phyloP scores from a whole-genome alignment of 2,888 invertebrate species.

The Yponomeuta malinellus region DNA sequence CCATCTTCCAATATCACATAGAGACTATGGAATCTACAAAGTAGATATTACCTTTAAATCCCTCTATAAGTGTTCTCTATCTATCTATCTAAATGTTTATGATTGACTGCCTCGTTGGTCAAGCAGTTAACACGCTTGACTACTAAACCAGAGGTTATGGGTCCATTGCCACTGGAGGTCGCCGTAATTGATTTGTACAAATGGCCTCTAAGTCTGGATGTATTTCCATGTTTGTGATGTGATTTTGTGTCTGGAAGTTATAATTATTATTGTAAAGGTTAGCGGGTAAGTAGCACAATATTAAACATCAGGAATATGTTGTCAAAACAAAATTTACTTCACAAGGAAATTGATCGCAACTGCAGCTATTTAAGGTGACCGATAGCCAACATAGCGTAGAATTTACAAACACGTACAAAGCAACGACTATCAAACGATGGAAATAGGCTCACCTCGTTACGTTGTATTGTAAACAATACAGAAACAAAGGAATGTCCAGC shows the following conservation, averaged over 20 bases:
- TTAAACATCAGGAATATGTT: slow-evolving; percentile 20
- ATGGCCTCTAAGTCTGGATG: too few relatives aligned
- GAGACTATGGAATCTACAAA: too few relatives aligned
- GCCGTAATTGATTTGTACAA: too few relatives aligned
- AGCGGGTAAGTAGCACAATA: background rate
- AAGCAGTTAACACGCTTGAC: too few relatives aligned
- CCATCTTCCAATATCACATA: background rate
- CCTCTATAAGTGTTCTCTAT: too few relatives aligned
- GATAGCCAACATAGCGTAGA: slow-evolving; percentile 17
- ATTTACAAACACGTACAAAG: slow-evolving; percentile 20
- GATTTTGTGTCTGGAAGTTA: too few relatives aligned
- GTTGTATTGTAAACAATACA: background rate
- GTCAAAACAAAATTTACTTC: slow-evolving; percentile 24
- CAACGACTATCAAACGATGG: slow-evolving; percentile 10
- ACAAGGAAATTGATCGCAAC: slow-evolving; percentile 21
- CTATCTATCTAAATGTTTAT: too few relatives aligned
- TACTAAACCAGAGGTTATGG: too few relatives aligned
- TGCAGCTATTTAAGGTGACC: slow-evolving; percentile 17
- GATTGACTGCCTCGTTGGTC: too few relatives aligned
- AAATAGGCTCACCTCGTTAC: slow-evolving; percentile 8
- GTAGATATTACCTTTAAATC: too few relatives aligned
- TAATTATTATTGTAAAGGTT: background rate
- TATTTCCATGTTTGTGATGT: too few relatives aligned
- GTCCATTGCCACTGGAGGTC: too few relatives aligned
- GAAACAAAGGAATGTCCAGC: slow-evolving; percentile 12